These are phyloP conservation scores for Pelecanoides urinatrix DNA, from an alignment of 2,113 vertebrate genomes.

Conservation along the genomic window DNA sequence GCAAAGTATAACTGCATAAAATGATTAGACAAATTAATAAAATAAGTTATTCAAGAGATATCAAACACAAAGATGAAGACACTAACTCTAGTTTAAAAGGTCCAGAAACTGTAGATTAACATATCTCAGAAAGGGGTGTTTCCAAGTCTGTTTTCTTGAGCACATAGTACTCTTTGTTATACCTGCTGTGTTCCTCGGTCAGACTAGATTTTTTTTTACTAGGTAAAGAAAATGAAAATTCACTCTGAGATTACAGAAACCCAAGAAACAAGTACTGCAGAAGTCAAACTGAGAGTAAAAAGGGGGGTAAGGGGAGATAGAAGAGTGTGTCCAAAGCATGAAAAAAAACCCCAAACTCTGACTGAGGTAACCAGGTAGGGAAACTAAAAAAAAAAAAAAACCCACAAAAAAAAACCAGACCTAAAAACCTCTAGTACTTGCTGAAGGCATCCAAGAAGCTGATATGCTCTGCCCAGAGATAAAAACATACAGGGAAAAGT, in stretches of 20 bases:
- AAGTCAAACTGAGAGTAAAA: background rate
- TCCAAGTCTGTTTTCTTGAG: background rate
- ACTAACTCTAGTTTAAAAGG: background rate
- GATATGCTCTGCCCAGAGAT: background rate
- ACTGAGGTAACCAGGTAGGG: background rate
- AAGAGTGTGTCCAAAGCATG: background rate
- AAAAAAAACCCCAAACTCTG: background rate
- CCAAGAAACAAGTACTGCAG: background rate
- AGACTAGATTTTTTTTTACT: no score
- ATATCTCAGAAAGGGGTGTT: background rate
- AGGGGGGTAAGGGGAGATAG: fast-evolving
- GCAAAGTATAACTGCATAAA: background rate
- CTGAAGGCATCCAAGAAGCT: background rate
- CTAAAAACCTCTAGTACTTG: background rate
- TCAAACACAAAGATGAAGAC: background rate
- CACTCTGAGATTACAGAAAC: background rate
- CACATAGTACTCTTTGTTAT: background rate
- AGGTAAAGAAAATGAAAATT: background rate
- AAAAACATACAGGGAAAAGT: background rate
- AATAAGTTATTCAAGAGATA: background rate
- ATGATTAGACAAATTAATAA: background rate
- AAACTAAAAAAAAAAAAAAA: background rate
- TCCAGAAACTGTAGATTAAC: background rate
- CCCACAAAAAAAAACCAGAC: no score
- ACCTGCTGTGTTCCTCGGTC: background rate